Conservation (phyloP, 2,888 invertebrate species). For the Emesis furor region DNA sequence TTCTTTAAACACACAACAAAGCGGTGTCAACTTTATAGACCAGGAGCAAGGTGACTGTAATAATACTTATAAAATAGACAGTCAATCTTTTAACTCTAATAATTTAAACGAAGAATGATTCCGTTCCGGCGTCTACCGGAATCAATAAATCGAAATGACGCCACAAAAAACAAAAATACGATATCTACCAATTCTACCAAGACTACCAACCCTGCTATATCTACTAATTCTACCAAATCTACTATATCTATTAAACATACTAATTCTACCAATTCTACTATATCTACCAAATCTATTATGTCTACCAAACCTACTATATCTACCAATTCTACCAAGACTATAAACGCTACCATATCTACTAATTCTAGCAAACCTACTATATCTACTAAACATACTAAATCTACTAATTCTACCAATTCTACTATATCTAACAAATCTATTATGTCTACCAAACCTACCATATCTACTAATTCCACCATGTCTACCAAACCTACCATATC, state of each 20-base stretch:
- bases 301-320: too few relatives aligned
- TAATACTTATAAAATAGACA: neutral
- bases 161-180: neutral
- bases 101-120: neutral
- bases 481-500: neutral
- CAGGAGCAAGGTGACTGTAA: neutral
- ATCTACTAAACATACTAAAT: neutral
- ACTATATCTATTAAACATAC: neutral
- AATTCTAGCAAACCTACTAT: neutral
- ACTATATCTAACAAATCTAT: neutral
- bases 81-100: neutral
- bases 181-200: neutral
- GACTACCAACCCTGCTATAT: neutral
- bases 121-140: neutral
- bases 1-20: neutral
- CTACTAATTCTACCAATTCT: constrained; percentile 4
- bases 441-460: neutral
- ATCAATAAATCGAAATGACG: neutral
- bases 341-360: neutral
- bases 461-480: neutral
- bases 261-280: neutral
- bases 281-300: neutral
- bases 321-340: neutral
- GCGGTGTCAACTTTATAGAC: neutral
- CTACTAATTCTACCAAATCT: constrained; percentile 8